Conservation (phyloP, 2,888 invertebrate genomes). For the Abscondita cerata region DNA sequence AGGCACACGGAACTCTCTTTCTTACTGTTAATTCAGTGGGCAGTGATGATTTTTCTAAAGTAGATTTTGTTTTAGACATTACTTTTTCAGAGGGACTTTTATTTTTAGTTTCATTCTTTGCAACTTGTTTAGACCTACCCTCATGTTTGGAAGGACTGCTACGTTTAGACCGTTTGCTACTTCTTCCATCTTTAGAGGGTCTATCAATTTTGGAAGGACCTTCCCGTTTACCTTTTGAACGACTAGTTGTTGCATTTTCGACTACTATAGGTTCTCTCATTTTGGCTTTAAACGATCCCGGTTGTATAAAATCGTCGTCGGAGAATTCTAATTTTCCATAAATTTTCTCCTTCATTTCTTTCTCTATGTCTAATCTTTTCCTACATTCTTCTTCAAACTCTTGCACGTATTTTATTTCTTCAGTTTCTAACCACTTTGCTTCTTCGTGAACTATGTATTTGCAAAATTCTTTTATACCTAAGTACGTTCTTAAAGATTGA, state of each 20-base stretch:
- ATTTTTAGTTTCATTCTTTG: too few species aligned
- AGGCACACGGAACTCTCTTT: too few species aligned
- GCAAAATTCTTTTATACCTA: conserved; percentile 21
- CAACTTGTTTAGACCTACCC: too few species aligned
- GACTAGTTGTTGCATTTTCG: too few species aligned
- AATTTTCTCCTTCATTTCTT: neutral
- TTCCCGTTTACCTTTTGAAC: too few species aligned
- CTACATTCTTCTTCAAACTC: conserved; percentile 2
- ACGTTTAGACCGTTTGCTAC: too few species aligned
- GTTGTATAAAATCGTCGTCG: conserved; percentile 22
- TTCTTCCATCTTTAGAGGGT: too few species aligned
- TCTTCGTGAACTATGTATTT: conserved; percentile 19
- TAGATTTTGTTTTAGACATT: conserved; percentile 15
- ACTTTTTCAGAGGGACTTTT: neutral
- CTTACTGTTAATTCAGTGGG: too few species aligned
- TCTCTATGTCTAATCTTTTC: neutral
- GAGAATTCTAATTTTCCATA: conserved; percentile 21
- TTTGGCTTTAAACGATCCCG: conserved; percentile 25
- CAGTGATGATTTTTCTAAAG: too few species aligned
- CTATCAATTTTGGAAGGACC: too few species aligned
- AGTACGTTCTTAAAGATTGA: conserved; percentile 16
- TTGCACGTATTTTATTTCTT: conserved; percentile 14
- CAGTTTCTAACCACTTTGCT: conserved; percentile 14
- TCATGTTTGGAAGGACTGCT: too few species aligned
- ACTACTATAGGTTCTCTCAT: too few species aligned